Percentiles rank a stretch among this genome's conserved stretches.
Conservation (phyloP, 2,113 vertebrate species). For the Aptenodytes forsteri region DNA sequence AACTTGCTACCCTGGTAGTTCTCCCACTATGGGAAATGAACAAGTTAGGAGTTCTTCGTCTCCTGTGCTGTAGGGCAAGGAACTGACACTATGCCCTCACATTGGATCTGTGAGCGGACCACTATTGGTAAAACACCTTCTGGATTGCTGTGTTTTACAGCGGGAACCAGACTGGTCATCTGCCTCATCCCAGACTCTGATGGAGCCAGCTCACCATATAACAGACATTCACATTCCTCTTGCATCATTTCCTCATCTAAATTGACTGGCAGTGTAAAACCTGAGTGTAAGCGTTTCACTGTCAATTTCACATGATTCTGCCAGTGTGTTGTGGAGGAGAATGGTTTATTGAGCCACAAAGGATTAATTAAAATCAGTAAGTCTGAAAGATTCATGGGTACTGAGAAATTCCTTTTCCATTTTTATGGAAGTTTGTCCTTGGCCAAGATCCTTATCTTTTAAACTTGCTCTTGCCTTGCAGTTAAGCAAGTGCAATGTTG, state of each 20-base stretch:
- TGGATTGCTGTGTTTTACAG: background rate
- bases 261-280: background rate
- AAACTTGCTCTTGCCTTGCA: background rate
- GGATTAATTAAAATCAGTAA: constrained; percentile 7
- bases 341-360: background rate
- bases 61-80: background rate
- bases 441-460: background rate
- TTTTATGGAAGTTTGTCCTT: background rate
- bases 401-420: background rate
- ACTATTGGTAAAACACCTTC: background rate
- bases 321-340: background rate
- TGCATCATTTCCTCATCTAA: background rate
- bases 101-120: fast-evolving
- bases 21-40: background rate
- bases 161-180: background rate
- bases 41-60: background rate
- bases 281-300: background rate
- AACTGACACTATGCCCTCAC: background rate
- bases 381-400: background rate
- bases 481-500: background rate
- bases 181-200: background rate
- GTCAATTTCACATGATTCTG: background rate
- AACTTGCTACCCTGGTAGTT: background rate
- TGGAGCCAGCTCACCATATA: background rate
- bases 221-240: background rate